Evolutionary conservation across 2,113 vertebrate species (phyloP), one percentile per base, ranked within the genome.

Genomic region (Argyrosomus japonicus): DNA sequence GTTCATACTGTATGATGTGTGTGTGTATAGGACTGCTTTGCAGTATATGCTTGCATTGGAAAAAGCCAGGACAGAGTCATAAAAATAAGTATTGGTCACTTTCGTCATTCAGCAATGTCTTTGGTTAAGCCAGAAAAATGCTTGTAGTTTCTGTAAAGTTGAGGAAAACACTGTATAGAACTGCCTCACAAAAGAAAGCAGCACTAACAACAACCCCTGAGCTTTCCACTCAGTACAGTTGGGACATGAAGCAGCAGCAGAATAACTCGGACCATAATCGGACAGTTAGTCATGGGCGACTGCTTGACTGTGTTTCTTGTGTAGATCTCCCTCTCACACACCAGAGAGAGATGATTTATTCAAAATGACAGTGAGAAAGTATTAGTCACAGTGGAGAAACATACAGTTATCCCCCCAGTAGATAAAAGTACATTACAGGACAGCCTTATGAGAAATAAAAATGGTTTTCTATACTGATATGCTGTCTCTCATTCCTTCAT

Each of bases 371-470:
- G 81, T 50, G 83, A 91, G 85, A 86, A 87, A 88, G 90, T 88
- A 86, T 89, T 89, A 90, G 84, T 88, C 89, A 86, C 81, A 82
- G 72, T 77, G 65, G 83, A 88, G 82, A 86, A 83, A 86, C 81
- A 88, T 90, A 82, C 76, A 90, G 88, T 91, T 91, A 90, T 88
- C 82, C 91, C 36, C 86, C 90, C 89, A 89, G 86, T 93, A 95
- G 92, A 92, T 91, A 90, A 88, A 87, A 92, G 86, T 85, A 88
- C 89, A 90, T 91, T 90, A 92, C 92, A 91, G 85, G 89, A 91
- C 89, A 90, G 90, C 89, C 92, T 95, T 94, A 94, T 92, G 91
- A 92, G 91, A 94, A 94, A 93, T 93, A 94, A 94, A 92, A 91
- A 89, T 86, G 84, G 76, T 95, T 95, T 96, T 94, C 91, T 95